Percentiles rank a stretch among this genome's conserved stretches.
phyloP scores from a whole-genome alignment of 2,797 vertebrate genomes.

The Phylloscopus collybita region DNA sequence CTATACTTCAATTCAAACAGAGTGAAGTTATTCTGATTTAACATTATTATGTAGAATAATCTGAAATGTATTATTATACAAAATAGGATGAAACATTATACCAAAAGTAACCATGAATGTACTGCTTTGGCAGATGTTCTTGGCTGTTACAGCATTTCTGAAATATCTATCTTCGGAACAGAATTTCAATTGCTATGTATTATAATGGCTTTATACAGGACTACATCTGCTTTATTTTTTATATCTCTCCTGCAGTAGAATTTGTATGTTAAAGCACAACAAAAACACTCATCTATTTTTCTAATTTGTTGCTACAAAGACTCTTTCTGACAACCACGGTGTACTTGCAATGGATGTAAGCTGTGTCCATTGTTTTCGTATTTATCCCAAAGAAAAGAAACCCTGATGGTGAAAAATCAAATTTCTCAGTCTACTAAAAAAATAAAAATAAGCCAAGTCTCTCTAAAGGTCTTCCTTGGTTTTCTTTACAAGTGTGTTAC shows the following conservation, averaged over 20 bases:
- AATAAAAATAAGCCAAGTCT: neutral
- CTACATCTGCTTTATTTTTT: neutral
- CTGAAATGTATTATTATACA: neutral
- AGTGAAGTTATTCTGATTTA: neutral
- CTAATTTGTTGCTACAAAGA: neutral
- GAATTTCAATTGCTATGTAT: neutral
- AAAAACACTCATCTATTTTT: neutral
- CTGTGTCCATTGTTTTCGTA: neutral
- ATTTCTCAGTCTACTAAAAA: neutral
- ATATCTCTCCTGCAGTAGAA: neutral
- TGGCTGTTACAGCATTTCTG: neutral
- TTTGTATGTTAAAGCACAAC: neutral
- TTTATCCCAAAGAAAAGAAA: neutral
- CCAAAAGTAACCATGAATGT: neutral
- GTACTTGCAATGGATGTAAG: neutral
- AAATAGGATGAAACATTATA: neutral
- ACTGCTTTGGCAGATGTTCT: neutral
- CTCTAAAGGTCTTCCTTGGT: neutral
- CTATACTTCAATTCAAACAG: neutral
- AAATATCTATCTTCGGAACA: neutral
- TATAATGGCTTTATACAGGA: neutral
- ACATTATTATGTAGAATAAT: neutral
- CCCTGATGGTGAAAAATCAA: neutral
- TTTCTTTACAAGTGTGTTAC: neutral
- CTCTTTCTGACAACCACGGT: neutral